These are phyloP conservation scores for Drosophila falleni DNA, from an alignment of 2,888 invertebrate species.

Conservation along the genomic window DNA sequence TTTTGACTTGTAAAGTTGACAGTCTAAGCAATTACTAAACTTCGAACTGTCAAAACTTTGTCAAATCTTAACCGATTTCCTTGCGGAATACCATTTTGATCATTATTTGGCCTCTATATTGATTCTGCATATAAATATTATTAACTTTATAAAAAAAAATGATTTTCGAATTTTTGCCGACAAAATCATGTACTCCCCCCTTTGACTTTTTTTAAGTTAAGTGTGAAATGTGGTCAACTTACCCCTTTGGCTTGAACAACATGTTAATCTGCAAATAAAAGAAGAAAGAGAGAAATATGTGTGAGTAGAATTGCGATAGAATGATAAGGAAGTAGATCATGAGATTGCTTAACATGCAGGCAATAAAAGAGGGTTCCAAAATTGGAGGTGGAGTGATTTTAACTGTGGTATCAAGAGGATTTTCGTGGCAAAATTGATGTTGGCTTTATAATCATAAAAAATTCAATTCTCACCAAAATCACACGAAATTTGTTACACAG, in stretches of 20 bases:
- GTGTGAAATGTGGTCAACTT: constrained; percentile 52
- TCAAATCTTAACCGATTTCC: too few relatives aligned
- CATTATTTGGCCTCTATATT: too few relatives aligned
- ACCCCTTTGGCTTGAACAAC: constrained; percentile 54
- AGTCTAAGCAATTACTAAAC: too few relatives aligned
- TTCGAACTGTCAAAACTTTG: too few relatives aligned
- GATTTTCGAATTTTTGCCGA: too few relatives aligned
- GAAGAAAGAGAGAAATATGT: constrained; percentile 3
- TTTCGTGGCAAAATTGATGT: constrained; percentile 65
- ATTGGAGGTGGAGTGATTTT: constrained; percentile 2
- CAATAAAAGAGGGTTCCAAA: constrained; percentile 28
- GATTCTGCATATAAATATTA: too few relatives aligned
- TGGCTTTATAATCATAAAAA: constrained; percentile 68
- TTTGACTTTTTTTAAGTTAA: too few relatives aligned
- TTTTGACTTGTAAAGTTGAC: too few relatives aligned
- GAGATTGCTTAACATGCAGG: constrained; percentile 27
- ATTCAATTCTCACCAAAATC: constrained; percentile 66
- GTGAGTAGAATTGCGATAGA: neutral
- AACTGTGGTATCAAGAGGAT: constrained; percentile 39
- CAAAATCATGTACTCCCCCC: too few relatives aligned
- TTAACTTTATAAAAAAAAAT: too few relatives aligned
- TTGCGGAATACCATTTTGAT: too few relatives aligned
- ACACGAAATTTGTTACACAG: constrained; percentile 67
- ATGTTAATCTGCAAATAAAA: constrained; percentile 66
- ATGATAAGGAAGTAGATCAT: constrained; percentile 25